A percentile compares a stretch with the other conserved stretches of the same genome.
Evolutionary conservation across 2,888 invertebrate genomes (phyloP).

Genomic region (Synanthedon myopaeformis): DNA sequence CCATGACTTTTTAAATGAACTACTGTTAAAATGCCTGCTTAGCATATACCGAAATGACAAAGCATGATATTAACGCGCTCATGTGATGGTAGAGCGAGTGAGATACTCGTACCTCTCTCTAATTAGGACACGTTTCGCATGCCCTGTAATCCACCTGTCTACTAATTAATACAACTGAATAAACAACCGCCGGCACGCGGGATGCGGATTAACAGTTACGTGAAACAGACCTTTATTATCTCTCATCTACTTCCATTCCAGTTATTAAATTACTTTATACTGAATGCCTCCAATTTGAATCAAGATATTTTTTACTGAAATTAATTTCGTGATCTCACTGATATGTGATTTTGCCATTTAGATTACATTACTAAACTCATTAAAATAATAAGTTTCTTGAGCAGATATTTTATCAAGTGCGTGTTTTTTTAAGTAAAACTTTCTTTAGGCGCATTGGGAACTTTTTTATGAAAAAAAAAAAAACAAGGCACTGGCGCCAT

Average conservation of each 20-base stretch:
- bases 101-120: conserved; percentile 15
- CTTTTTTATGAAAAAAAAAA: too few species aligned
- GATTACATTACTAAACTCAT: too few species aligned
- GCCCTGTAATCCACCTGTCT: conserved; percentile 32
- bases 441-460: too few species aligned
- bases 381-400: too few species aligned
- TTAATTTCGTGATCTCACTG: too few species aligned
- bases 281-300: neutral
- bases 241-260: conserved; percentile 1
- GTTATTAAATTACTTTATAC: neutral
- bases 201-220: conserved; percentile 9
- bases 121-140: conserved; percentile 33
- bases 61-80: neutral
- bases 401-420: too few species aligned
- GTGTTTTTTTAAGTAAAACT: too few species aligned
- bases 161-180: conserved; percentile 27
- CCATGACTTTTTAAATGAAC: too few species aligned
- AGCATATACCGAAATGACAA: neutral
- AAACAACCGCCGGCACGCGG: conserved; percentile 13
- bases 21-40: too few species aligned
- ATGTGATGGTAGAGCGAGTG: conserved; percentile 4
- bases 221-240: conserved; percentile 13
- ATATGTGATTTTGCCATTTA: too few species aligned
- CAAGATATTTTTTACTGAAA: neutral
- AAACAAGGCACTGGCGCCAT: too few species aligned